Percentiles rank a stretch among this genome's conserved stretches.
phyloP scores from a whole-genome alignment of 2,113 vertebrate genomes.

The Terrapene triunguis region DNA sequence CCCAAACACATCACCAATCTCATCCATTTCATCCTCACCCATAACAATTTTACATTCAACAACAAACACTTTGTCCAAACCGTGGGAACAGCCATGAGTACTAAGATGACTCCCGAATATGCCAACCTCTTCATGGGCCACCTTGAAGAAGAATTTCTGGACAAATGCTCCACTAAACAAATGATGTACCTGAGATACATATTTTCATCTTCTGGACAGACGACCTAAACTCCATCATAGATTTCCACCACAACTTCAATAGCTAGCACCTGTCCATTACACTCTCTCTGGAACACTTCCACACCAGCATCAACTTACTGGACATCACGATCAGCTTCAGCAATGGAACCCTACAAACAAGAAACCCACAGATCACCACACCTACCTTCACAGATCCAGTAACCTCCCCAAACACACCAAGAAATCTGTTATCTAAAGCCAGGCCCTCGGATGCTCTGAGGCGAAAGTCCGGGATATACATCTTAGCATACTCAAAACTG shows the following conservation, averaged over 20 bases:
- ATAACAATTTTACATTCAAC: background rate
- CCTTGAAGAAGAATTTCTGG: background rate
- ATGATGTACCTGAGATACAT: background rate
- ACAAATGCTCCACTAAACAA: background rate
- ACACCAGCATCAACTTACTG: background rate
- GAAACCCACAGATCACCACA: background rate
- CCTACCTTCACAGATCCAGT: too few species aligned
- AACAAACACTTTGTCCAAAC: background rate
- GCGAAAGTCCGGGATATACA: too few species aligned
- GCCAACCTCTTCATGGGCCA: background rate
- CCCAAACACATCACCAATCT: background rate
- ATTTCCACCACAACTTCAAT: background rate
- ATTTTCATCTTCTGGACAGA: background rate
- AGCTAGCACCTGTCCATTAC: background rate
- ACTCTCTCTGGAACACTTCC: background rate
- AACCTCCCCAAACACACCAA: too few species aligned
- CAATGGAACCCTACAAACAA: background rate
- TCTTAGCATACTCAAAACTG: too few species aligned
- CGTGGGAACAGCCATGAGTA: background rate
- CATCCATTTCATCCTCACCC: background rate
- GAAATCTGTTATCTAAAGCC: too few species aligned
- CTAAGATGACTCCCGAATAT: background rate
- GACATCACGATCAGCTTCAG: background rate
- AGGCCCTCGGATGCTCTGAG: too few species aligned
- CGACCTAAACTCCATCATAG: background rate